These are phyloP conservation scores for Drosophila koepferae DNA, from an alignment of 2,888 invertebrate genomes.

Conservation along the genomic window DNA sequence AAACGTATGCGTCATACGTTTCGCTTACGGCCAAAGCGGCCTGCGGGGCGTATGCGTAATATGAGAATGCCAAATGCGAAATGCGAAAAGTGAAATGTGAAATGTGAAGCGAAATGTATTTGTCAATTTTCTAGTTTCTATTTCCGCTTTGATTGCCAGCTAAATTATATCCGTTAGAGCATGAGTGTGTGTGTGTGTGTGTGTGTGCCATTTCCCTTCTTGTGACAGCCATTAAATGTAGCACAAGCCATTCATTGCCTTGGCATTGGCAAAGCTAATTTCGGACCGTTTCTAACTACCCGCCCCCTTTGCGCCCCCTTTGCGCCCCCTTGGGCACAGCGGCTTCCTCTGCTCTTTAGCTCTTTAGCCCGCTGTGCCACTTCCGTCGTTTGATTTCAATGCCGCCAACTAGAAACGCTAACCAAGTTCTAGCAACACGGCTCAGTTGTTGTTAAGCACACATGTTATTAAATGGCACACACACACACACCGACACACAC, in stretches of 20 bases:
- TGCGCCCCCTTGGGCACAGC: background rate
- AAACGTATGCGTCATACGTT: constrained; percentile 49
- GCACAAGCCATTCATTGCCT: constrained; percentile 27
- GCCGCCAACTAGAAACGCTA: constrained; percentile 37
- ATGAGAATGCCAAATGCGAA: background rate
- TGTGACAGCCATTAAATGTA: constrained; percentile 44
- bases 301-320: too few species aligned
- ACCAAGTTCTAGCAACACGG: constrained; percentile 14
- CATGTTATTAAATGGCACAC: constrained; percentile 46
- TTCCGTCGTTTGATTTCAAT: constrained; percentile 79
- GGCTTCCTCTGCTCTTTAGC: constrained; percentile 4
- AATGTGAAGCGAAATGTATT: constrained; percentile 18
- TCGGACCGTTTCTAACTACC: constrained; percentile 23
- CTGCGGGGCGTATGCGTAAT: constrained; percentile 47
- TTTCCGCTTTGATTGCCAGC: constrained; percentile 72
- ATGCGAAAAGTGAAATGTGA: too few species aligned
- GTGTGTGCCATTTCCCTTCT: constrained; percentile 59
- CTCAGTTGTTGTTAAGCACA: constrained; percentile 39
- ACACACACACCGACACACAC: background rate
- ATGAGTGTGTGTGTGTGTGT: constrained; percentile 24
- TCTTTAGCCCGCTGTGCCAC: constrained; percentile 35
- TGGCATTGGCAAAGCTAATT: constrained; percentile 72
- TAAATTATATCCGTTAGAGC: constrained; percentile 65
- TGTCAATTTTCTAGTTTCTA: constrained; percentile 60
- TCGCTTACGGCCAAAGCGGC: background rate